Evolutionary conservation across 2,797 vertebrate genomes (phyloP).

Genomic region (Emydoidea blandingii): DNA sequence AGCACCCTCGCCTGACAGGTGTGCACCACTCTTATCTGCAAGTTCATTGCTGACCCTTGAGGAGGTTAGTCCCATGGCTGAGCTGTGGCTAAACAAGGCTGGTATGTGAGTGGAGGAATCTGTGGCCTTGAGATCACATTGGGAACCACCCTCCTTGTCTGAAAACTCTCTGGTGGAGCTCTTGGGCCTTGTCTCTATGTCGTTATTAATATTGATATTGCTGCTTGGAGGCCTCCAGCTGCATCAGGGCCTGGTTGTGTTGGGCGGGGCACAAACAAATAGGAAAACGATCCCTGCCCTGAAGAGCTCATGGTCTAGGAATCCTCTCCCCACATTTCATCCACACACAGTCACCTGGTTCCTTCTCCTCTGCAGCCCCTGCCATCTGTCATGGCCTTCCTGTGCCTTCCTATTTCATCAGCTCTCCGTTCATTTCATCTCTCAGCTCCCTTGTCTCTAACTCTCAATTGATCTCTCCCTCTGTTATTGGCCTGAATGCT

Average conservation of each 20-base stretch:
- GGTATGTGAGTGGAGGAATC: no score
- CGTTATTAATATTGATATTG: background rate
- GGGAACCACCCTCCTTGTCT: background rate
- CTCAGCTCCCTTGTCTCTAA: conserved; percentile 6
- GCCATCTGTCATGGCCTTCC: background rate
- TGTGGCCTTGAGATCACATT: background rate
- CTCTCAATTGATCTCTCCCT: conserved; percentile 31
- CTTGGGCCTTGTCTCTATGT: background rate
- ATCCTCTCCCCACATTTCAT: background rate
- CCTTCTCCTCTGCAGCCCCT: background rate
- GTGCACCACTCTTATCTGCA: no score
- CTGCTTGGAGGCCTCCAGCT: no score
- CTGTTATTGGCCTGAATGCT: conserved; percentile 40
- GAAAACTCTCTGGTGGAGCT: background rate
- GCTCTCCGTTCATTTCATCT: background rate
- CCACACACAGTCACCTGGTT: background rate
- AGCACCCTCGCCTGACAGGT: no score
- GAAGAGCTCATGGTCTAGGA: background rate
- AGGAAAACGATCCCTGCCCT: background rate
- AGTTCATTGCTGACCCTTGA: no score
- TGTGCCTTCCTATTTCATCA: background rate
- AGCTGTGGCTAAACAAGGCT: no score
- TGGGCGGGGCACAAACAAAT: background rate
- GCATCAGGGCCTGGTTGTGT: no score
- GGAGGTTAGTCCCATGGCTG: no score